These are phyloP conservation scores for Pygocentrus nattereri DNA, from an alignment of 2,797 vertebrate species.

Conservation along the genomic window DNA sequence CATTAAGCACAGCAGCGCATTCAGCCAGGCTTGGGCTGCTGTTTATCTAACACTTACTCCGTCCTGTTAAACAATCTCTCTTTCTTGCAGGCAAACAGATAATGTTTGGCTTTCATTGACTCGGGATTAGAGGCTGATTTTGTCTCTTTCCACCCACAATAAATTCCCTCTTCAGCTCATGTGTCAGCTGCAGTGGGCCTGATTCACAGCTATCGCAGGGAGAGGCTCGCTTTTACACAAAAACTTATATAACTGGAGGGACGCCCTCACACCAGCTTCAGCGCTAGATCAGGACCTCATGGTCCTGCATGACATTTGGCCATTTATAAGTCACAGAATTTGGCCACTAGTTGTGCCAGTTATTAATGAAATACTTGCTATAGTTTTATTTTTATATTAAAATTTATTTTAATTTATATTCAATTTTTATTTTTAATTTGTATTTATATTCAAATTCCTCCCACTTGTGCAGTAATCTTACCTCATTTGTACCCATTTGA, in stretches of 20 bases:
- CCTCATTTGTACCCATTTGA: too few relatives aligned
- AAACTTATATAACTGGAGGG: neutral
- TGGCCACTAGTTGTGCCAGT: too few relatives aligned
- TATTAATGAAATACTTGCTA: too few relatives aligned
- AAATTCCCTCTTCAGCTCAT: neutral
- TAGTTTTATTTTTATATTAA: too few relatives aligned
- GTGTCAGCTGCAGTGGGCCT: neutral
- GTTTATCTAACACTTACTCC: constrained; percentile 23
- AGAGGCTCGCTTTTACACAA: constrained; percentile 1
- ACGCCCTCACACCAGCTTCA: neutral
- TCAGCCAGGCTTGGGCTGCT: neutral
- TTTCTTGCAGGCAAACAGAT: constrained; percentile 26
- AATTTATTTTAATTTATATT: too few relatives aligned
- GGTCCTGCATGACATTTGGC: too few relatives aligned
- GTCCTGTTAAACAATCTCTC: neutral
- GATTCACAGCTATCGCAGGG: constrained; percentile 14
- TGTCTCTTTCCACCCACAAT: constrained; percentile 4
- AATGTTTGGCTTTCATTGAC: constrained; percentile 18
- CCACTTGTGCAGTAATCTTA: too few relatives aligned
- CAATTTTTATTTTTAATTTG: too few relatives aligned
- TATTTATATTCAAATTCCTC: too few relatives aligned
- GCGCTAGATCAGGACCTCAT: neutral
- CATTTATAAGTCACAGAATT: too few relatives aligned
- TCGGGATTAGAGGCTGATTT: constrained; percentile 30
- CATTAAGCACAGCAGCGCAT: neutral